These are phyloP conservation scores for Poeciliopsis prolifica DNA, from an alignment of 2,113 vertebrate genomes.

Conservation along the genomic window DNA sequence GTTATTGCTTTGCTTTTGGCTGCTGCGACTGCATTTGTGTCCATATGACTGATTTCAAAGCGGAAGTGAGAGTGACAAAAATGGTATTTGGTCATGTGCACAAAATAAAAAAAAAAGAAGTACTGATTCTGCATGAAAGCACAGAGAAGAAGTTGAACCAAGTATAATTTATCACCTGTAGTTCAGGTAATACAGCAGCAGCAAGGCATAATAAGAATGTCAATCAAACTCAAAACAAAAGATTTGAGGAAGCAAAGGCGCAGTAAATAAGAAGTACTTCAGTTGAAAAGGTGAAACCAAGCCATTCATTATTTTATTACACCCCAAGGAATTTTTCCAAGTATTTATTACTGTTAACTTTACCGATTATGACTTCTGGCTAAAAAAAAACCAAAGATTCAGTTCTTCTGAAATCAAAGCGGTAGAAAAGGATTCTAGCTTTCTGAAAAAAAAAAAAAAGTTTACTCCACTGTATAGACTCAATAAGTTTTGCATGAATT, in stretches of 20 bases:
- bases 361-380: background rate
- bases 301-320: background rate
- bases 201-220: too few relatives aligned
- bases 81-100: background rate
- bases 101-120: background rate
- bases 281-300: background rate
- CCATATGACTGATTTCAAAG: conserved; percentile 4
- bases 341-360: background rate
- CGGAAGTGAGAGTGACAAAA: conserved; percentile 16
- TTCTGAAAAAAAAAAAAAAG: too few relatives aligned
- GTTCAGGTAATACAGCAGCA: background rate
- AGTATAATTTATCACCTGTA: background rate
- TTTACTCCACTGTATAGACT: background rate
- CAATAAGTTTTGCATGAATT: background rate
- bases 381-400: background rate
- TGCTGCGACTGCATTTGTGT: background rate
- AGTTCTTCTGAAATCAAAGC: background rate
- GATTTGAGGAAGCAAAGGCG: too few relatives aligned
- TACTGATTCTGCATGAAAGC: too few relatives aligned
- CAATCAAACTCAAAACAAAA: too few relatives aligned
- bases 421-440: background rate
- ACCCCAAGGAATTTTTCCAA: background rate
- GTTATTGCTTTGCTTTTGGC: background rate
- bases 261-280: background rate
- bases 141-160: background rate